A percentile compares a stretch with the other conserved stretches of the same genome.
phyloP scores from a whole-genome alignment of 2,113 vertebrate genomes.

The Oreocharis arfaki region DNA sequence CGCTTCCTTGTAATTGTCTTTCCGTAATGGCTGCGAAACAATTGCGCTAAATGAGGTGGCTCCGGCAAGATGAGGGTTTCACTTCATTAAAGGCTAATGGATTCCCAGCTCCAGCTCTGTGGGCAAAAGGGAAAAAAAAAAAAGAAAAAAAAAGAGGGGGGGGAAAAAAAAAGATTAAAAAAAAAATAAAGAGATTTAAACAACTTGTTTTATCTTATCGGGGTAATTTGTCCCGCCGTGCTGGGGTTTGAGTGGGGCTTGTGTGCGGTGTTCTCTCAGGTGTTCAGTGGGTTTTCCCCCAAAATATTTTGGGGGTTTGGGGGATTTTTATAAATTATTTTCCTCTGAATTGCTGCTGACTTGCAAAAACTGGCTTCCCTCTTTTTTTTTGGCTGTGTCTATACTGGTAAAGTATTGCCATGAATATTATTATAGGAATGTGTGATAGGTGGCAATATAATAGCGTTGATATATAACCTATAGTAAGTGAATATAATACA shows the following conservation, averaged over 20 bases:
- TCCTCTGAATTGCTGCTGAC: not conserved
- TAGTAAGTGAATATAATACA: not conserved
- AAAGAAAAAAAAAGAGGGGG: too few relatives aligned
- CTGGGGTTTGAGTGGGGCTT: not conserved
- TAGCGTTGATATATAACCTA: rapidly evolving
- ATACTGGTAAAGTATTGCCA: not conserved
- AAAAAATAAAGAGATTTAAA: conserved; percentile 67
- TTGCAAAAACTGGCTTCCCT: not conserved
- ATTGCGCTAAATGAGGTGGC: conserved; percentile 99
- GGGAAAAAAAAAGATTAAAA: not conserved
- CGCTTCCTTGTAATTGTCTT: conserved; percentile 99
- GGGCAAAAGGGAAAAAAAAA: not conserved
- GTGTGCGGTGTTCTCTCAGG: rapidly evolving
- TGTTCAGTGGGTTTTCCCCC: rapidly evolving
- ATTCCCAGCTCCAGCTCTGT: conserved; percentile 90
- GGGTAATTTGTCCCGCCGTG: conserved; percentile 12
- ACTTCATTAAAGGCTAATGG: conserved; percentile 99
- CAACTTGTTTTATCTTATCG: conserved; percentile 64
- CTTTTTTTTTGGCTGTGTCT: not conserved
- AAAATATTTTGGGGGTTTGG: not conserved
- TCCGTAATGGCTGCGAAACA: conserved; percentile 99
- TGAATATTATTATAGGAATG: not conserved
- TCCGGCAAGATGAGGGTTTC: conserved; percentile 96
- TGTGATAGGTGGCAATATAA: rapidly evolving
- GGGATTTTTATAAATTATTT: rapidly evolving